These are phyloP conservation scores for Pseudomugil tenellus DNA, from an alignment of 2,797 vertebrate genomes.

Conservation along the genomic window DNA sequence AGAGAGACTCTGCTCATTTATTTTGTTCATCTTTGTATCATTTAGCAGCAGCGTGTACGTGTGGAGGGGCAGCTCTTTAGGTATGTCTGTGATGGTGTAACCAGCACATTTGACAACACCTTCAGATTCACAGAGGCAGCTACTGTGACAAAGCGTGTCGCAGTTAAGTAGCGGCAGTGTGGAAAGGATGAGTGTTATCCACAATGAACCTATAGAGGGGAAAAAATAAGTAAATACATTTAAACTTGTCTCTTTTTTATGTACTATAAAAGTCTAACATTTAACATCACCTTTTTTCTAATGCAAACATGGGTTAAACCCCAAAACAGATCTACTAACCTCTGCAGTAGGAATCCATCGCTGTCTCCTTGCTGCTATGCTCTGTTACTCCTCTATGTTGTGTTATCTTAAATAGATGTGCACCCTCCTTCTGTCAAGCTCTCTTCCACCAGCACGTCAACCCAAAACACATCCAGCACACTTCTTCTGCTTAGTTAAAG, in stretches of 20 bases:
- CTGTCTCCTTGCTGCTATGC: slow-evolving; percentile 2
- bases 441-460: neutral
- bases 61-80: slow-evolving; percentile 47
- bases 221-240: neutral
- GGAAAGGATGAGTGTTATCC: slow-evolving; percentile 50
- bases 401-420: slow-evolving; percentile 2
- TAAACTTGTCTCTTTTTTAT: neutral
- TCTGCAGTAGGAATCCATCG: slow-evolving; percentile 53
- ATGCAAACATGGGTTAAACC: neutral
- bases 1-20: slow-evolving; percentile 80
- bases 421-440: slow-evolving; percentile 14
- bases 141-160: slow-evolving; percentile 50
- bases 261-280: neutral
- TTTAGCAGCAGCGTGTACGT: slow-evolving; percentile 73
- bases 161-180: slow-evolving; percentile 32
- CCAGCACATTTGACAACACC: slow-evolving; percentile 61
- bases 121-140: slow-evolving; percentile 25
- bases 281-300: neutral
- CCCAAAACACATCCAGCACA: slow-evolving; percentile 10
- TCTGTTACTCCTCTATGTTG: slow-evolving; percentile 3
- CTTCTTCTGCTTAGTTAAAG: neutral
- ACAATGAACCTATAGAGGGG: slow-evolving; percentile 47
- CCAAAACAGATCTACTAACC: slow-evolving; percentile 52
- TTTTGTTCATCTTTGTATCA: slow-evolving; percentile 52
- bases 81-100: slow-evolving; percentile 57